These are phyloP conservation scores for Hyla sarda DNA, from an alignment of 2,113 vertebrate genomes.

Conservation along the genomic window DNA sequence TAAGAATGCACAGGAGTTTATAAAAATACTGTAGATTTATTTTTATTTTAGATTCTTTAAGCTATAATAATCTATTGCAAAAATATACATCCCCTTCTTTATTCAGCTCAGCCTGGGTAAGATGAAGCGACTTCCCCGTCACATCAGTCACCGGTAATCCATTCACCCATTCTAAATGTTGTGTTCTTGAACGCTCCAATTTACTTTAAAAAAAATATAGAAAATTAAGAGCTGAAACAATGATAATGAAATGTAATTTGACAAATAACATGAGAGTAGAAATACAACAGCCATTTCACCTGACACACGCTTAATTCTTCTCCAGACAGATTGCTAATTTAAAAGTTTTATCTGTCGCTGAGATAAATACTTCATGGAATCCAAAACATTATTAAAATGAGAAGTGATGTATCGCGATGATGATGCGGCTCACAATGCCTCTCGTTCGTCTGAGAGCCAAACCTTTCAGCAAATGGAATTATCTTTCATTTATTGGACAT, in stretches of 20 bases:
- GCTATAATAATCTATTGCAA: neutral
- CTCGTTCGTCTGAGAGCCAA: neutral
- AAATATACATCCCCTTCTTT: neutral
- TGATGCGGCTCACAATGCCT: neutral
- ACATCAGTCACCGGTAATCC: neutral
- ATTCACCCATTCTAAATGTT: neutral
- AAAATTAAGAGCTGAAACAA: conserved; percentile 23
- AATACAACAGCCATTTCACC: conserved; percentile 15
- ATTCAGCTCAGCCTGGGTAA: neutral
- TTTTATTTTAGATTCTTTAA: too few species aligned
- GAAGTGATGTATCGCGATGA: neutral
- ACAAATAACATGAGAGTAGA: neutral
- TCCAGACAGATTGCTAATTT: conserved; percentile 39
- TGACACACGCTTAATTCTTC: conserved; percentile 26
- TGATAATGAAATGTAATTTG: conserved; percentile 23
- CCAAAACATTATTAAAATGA: conserved; percentile 48
- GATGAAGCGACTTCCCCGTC: neutral
- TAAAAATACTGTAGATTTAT: too few species aligned
- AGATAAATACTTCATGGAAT: conserved; percentile 20
- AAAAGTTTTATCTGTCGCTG: conserved; percentile 10
- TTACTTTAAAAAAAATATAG: neutral
- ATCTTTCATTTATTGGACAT: conserved; percentile 67
- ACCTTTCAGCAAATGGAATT: conserved; percentile 43
- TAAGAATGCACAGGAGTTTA: too few species aligned
- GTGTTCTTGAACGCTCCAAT: neutral